Percentiles rank a stretch among this genome's conserved stretches.
phyloP scores from a whole-genome alignment of 2,888 invertebrate species.

The Ophonus ardosiacus region DNA sequence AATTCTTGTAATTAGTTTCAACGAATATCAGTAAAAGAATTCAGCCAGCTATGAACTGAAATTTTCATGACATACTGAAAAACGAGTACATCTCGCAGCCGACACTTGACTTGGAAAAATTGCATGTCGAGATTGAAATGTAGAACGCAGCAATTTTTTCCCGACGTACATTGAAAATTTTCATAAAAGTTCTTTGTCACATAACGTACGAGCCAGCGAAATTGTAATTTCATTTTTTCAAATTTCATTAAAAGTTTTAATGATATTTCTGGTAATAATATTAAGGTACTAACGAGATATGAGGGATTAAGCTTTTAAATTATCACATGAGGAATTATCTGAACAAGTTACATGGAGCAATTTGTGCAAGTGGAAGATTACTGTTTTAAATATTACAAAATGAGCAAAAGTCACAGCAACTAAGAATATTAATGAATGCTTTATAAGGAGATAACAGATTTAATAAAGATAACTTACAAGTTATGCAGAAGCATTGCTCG shows the following conservation, averaged over 20 bases:
- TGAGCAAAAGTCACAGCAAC: neutral
- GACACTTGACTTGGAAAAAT: constrained; percentile 23
- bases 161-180: constrained; percentile 20
- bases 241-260: constrained; percentile 38
- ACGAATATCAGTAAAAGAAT: neutral
- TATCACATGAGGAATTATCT: neutral
- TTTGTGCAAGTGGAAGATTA: constrained; percentile 16
- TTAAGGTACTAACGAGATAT: neutral
- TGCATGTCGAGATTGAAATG: constrained; percentile 35
- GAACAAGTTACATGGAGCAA: neutral
- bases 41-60: constrained; percentile 14
- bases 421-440: neutral
- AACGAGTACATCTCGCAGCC: neutral
- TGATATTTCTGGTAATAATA: constrained; percentile 30
- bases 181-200: constrained; percentile 40
- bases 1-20: constrained; percentile 11
- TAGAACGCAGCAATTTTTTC: constrained; percentile 29
- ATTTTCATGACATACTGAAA: constrained; percentile 6
- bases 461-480: neutral
- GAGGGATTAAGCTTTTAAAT: constrained; percentile 12
- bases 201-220: constrained; percentile 1
- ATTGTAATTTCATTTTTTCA: constrained; percentile 26
- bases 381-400: neutral
- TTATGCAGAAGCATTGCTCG: neutral
- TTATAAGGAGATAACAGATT: neutral